These are phyloP conservation scores for Lithophane leautieri DNA, from an alignment of 2,888 invertebrate genomes.

Conservation along the genomic window DNA sequence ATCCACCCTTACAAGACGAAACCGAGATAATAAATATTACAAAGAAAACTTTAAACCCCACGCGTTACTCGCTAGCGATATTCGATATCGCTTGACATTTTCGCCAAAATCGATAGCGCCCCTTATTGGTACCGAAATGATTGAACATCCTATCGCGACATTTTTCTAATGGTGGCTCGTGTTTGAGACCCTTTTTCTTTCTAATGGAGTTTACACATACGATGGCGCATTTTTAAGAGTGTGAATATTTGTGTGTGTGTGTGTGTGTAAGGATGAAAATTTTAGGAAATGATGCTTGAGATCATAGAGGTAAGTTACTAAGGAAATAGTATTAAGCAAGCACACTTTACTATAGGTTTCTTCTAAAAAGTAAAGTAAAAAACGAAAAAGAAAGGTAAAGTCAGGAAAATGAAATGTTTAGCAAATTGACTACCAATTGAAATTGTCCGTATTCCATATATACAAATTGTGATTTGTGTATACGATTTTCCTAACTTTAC, in stretches of 20 bases:
- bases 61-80: constrained; percentile 76
- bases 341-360: not conserved
- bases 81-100: constrained; percentile 88
- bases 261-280: constrained; percentile 18
- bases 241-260: constrained; percentile 45
- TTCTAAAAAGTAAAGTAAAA: not conserved
- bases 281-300: not conserved
- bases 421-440: not conserved
- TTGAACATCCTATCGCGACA: constrained; percentile 91
- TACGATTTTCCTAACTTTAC: no score
- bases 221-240: constrained; percentile 46
- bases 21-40: constrained; percentile 52
- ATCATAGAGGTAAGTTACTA: not conserved
- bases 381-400: not conserved
- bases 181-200: constrained; percentile 89
- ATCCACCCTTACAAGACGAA: constrained; percentile 9
- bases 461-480: not conserved
- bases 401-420: not conserved
- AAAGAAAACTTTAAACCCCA: constrained; percentile 68
- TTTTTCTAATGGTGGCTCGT: constrained; percentile 89
- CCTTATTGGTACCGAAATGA: constrained; percentile 90
- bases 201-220: constrained; percentile 79
- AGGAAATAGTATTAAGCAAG: not conserved
- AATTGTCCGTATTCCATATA: not conserved
- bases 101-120: constrained; percentile 89